Base-by-base conservation (phyloP, 1,140 invertebrate genomes). In the Hirudo medicinalis region DNA sequence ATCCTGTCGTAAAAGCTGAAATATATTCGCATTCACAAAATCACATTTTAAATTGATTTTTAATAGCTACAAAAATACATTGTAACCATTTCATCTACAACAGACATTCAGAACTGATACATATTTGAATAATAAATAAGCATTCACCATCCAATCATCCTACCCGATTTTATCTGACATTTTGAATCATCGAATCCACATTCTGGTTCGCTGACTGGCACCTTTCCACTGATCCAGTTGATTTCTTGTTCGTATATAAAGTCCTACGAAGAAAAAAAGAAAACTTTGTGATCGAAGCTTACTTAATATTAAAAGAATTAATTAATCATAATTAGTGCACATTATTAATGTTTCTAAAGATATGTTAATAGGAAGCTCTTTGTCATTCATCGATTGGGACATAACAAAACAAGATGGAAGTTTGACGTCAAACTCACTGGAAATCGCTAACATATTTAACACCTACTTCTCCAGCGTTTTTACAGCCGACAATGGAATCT, bases 141-240 rank as follows among this genome's bases (percentile, higher is more conserved):
- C 32, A 36, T 36, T 36, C 32, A 36, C 6, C 6, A 36, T 13
- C 0, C 43, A 49, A 54, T 53, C 19, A 20, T 22, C 70, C 29
- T 57, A 71, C 71, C 71, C 32, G 57, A 43, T 66, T 72, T 36
- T 57, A 70, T 43, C 43, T 72, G 43, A 54, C 73, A 74, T 66
- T 68, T 67, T 32, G 60, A 67, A 29, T 70, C 69, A 54, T 74
- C 73, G 36, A 74, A 74, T n/a, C 73, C 73, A 63, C 73, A 74
- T 67, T 71, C 54, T 53, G 73, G 73, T 36, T 71, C 66, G 53
- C 43, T 63, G 19, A 27, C 27, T 32, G 73, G 73, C 29, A 54
- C 29, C 43, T 68, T 54, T 36, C 63, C 73, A 55, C 49, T 54
- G 55, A 67, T 25, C 73, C 70, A 74, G 25, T 72, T 53, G n/a